These are phyloP conservation scores for Enteromius thamalakanensis DNA, from an alignment of 2,797 vertebrate genomes.

Conservation along the genomic window DNA sequence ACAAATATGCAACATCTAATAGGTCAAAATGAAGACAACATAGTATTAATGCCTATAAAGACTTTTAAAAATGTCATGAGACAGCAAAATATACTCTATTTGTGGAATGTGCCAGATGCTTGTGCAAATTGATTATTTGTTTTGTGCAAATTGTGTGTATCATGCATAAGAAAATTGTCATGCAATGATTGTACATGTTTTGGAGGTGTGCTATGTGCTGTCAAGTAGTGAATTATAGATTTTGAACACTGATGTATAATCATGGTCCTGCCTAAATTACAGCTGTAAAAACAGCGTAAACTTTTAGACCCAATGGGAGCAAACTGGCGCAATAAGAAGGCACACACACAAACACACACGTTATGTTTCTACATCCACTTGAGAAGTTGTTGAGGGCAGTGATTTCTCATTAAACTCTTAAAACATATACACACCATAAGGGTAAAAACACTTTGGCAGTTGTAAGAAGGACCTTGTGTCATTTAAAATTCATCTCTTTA, in stretches of 20 bases:
- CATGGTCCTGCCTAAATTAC: not conserved
- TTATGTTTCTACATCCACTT: conserved; percentile 10
- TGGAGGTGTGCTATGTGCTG: conserved; percentile 24
- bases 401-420: conserved; percentile 38
- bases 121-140: conserved; percentile 23
- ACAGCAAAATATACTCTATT: conserved; percentile 16
- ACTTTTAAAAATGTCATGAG: not conserved
- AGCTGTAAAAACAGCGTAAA: conserved; percentile 9
- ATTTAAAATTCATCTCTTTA: not conserved
- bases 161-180: conserved; percentile 21
- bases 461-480: conserved; percentile 29
- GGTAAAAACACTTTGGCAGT: conserved; percentile 51
- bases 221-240: conserved; percentile 7
- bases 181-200: conserved; percentile 39
- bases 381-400: conserved; percentile 37
- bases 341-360: conserved; percentile 37
- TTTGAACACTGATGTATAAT: conserved; percentile 9
- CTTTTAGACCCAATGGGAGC: not conserved
- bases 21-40: not conserved
- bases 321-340: conserved; percentile 24
- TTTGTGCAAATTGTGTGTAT: conserved; percentile 25
- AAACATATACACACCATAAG: conserved; percentile 37
- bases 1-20: not conserved
- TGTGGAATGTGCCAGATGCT: conserved; percentile 25
- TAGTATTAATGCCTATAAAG: not conserved